Evolutionary conservation across 2,888 invertebrate genomes (phyloP).

Genomic region (Pollenia amentaria): DNA sequence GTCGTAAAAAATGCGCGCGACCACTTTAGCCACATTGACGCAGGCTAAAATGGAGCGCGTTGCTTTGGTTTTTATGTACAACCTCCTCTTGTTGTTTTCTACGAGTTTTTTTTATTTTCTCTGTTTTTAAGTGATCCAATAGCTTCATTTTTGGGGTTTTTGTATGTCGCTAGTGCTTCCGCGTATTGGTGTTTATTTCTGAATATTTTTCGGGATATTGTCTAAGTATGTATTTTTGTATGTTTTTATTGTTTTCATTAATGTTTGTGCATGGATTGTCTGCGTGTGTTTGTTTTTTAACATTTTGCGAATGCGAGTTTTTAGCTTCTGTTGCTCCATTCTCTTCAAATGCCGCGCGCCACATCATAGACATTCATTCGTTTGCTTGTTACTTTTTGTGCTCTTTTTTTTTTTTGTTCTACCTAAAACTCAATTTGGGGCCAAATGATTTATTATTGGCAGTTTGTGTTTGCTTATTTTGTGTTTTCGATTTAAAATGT

Average conservation of each 20-base stretch:
- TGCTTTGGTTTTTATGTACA: conserved; percentile 60
- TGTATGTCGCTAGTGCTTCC: conserved; percentile 50
- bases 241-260: not conserved
- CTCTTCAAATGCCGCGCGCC: conserved; percentile 55
- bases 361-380: conserved; percentile 36
- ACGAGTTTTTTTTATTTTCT: conserved; percentile 57
- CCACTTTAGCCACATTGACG: conserved; percentile 66
- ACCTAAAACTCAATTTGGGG: conserved; percentile 55
- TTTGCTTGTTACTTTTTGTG: conserved; percentile 17
- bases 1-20: conserved; percentile 66
- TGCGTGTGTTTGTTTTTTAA: conserved; percentile 10
- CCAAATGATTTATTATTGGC: conserved; percentile 66
- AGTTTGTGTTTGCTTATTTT: conserved; percentile 15
- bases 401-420: conserved; percentile 20
- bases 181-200: conserved; percentile 55
- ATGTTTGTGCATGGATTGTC: conserved; percentile 13
- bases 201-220: conserved; percentile 27
- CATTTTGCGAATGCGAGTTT: conserved; percentile 18
- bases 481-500: conserved; percentile 18
- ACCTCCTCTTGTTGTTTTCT: conserved; percentile 55
- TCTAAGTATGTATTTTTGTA: conserved; percentile 27
- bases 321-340: conserved; percentile 44
- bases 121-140: conserved; percentile 64
- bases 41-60: conserved; percentile 70
- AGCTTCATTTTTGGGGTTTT: conserved; percentile 40